Conservation (phyloP, 2,888 invertebrate genomes). For the Agrochola lychnidis region DNA sequence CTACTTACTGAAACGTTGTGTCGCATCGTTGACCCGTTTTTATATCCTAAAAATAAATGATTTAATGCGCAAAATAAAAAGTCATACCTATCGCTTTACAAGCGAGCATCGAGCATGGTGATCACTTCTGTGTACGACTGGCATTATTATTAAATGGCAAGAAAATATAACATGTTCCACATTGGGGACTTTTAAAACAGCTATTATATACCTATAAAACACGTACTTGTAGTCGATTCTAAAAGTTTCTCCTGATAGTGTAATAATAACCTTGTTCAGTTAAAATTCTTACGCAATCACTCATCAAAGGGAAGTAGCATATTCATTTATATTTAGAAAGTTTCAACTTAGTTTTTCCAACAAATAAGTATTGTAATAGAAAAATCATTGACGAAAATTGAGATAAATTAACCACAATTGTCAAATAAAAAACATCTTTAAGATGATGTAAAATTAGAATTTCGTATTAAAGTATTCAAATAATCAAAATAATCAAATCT, state of each 20-base stretch:
- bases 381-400: background rate
- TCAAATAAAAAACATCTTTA: too few relatives aligned
- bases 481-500: background rate
- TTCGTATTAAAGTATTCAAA: background rate
- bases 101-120: background rate
- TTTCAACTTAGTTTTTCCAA: background rate
- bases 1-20: constrained; percentile 3
- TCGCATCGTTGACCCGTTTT: background rate
- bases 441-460: too few relatives aligned
- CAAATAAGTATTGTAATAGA: background rate
- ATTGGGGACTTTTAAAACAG: too few relatives aligned
- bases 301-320: background rate
- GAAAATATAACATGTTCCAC: background rate
- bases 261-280: too few relatives aligned
- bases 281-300: background rate
- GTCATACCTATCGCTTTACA: background rate
- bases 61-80: too few relatives aligned
- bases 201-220: background rate
- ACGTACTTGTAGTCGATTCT: background rate
- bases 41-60: background rate
- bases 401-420: too few relatives aligned
- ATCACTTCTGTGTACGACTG: background rate
- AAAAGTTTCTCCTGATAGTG: background rate
- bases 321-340: background rate
- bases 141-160: background rate